Evolutionary conservation across 2,797 vertebrate genomes (phyloP), one percentile per base, ranked within the genome.

Genomic region (Sebastes steindachneri): DNA sequence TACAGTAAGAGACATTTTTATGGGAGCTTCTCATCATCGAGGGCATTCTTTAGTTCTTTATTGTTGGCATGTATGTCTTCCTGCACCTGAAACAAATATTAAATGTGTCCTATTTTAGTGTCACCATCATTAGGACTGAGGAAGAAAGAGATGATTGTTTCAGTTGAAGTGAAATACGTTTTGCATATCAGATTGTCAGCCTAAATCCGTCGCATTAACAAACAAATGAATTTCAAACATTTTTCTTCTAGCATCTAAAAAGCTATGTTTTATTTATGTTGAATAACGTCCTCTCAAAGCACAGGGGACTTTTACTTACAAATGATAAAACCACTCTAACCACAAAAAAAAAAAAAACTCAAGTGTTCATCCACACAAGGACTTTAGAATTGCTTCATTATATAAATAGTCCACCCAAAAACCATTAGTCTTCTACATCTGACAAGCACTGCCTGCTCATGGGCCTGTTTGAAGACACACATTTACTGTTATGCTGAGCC

Each of bases 321-420:
- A 80, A 83, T 77, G 17, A 7, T 71, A 68, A 79, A 86, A 80
- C 64, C 55, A 37, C 73, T 79, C 68, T 74, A 82, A 73, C 73
- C 60, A 55, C 58, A 80, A 75, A 79, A 45, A 41, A 41, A 35
- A 41, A 45, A 7, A 7, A 45, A 69, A 71, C 75, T 80, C 64
- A 62, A 83, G 31, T 57, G 77, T 73, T 84, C 73, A 75, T 79
- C 58, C 62, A 66, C 48, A 58, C 57, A 41, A 73, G 68, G 66
- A 75, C 70, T 79, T 72, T 58, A 15, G 28, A 83, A 75, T 84
- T 65, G 65, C 83, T 86, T 91, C 70, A 86, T 89, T 88, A 77
- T 80, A 87, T 85, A 89, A 87, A 86, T 83, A 73, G 70, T 85
- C 80, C 64, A 70, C 72, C 78, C 65, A 84, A 84, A 85, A 91